Conservation (phyloP, 1,140 invertebrate species). For the Babylonia areolata region DNA sequence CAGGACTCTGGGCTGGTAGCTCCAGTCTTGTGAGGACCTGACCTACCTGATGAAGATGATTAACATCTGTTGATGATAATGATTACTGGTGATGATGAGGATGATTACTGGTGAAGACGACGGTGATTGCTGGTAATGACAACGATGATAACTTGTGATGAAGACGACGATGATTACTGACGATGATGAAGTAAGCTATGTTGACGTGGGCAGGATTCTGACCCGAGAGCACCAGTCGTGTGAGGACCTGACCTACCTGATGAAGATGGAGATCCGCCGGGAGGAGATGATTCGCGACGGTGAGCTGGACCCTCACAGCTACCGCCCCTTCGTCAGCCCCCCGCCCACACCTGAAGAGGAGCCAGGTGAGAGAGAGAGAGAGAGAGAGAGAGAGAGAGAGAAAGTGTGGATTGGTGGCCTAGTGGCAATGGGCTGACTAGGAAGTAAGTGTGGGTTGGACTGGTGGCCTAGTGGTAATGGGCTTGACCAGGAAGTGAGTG, state of each 20-base stretch:
- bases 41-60: constrained; percentile 49
- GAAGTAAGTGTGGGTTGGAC: no score
- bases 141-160: no score
- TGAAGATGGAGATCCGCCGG: constrained; percentile 42
- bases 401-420: constrained; percentile 25
- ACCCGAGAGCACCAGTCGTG: constrained; percentile 49
- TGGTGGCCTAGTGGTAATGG: no score
- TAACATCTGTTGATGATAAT: no score
- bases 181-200: neutral
- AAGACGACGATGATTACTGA: no score
- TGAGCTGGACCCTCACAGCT: constrained; percentile 50
- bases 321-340: constrained; percentile 47
- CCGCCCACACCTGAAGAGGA: constrained; percentile 23
- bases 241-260: constrained; percentile 59
- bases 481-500: no score
- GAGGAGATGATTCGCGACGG: constrained; percentile 53
- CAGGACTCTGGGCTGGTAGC: constrained; percentile 47
- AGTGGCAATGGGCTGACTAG: neutral
- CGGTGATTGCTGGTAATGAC: no score
- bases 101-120: constrained; percentile 41
- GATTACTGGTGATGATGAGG: no score
- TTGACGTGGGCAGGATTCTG: constrained; percentile 41
- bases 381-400: constrained; percentile 32
- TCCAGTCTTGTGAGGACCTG: constrained; percentile 61
- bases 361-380: constrained; percentile 27